Conservation (phyloP, 2,888 invertebrate species). For the Tinea semifulvella region DNA sequence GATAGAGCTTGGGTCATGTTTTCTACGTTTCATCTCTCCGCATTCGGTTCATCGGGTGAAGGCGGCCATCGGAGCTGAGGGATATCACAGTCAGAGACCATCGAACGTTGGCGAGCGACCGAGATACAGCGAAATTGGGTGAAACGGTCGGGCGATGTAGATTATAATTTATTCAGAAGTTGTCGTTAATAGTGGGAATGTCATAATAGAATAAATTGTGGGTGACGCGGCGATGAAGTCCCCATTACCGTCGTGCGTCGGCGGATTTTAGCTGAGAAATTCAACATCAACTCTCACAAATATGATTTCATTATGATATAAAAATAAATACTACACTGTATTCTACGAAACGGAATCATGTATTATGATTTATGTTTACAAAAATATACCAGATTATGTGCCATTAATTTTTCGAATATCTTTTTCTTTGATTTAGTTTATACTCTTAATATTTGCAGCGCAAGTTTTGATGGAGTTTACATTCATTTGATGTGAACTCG, state of each 20-base stretch:
- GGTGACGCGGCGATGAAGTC: neutral
- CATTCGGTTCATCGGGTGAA: slow-evolving; percentile 18
- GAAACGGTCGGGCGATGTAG: too few species aligned
- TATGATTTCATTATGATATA: neutral
- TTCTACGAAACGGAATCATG: neutral
- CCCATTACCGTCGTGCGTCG: neutral
- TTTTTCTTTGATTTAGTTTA: too few species aligned
- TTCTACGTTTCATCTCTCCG: slow-evolving; percentile 52
- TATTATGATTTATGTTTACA: neutral
- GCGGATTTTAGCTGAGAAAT: neutral
- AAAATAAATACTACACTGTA: neutral
- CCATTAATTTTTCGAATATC: too few species aligned
- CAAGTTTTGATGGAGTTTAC: too few species aligned
- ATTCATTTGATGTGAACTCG: neutral
- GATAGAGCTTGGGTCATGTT: slow-evolving; percentile 52
- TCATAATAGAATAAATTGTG: slow-evolving; percentile 4
- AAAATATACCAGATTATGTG: too few species aligned
- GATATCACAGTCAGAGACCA: too few species aligned
- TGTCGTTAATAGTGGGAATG: neutral
- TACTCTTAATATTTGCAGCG: too few species aligned
- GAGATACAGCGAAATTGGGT: too few species aligned
- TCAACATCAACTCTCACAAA: neutral
- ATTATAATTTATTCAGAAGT: too few species aligned
- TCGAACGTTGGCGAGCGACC: too few species aligned
- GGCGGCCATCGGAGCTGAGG: too few species aligned